These are phyloP conservation scores for Puffinus mauretanicus DNA, from an alignment of 2,113 vertebrate genomes.

Conservation along the genomic window DNA sequence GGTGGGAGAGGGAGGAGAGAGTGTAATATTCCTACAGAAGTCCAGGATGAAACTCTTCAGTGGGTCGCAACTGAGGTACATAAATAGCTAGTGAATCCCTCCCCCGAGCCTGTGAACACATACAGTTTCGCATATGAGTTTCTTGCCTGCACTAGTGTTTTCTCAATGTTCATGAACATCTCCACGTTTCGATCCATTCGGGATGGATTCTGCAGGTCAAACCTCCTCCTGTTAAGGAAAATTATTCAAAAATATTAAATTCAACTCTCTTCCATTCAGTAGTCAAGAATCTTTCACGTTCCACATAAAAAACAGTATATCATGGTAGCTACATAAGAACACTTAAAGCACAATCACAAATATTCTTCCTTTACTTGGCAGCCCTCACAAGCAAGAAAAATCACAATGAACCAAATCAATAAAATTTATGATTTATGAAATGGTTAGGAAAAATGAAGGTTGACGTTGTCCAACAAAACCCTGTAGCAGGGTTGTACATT, in stretches of 20 bases:
- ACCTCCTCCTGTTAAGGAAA: constrained; percentile 82
- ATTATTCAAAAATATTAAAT: background rate
- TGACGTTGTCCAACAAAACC: background rate
- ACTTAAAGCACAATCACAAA: background rate
- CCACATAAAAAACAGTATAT: background rate
- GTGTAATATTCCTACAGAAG: rapidly evolving
- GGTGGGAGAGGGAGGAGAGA: background rate
- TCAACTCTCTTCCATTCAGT: background rate
- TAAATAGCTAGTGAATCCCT: rapidly evolving
- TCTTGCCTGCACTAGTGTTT: constrained; percentile 92
- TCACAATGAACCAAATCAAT: background rate
- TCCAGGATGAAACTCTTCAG: background rate
- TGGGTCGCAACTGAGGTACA: background rate
- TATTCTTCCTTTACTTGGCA: background rate
- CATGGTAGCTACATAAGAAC: background rate
- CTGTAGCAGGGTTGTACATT: background rate
- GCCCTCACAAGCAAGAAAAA: background rate
- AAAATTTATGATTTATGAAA: background rate
- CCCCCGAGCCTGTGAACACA: rapidly evolving
- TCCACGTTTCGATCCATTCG: constrained; percentile 98
- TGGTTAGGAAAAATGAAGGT: background rate
- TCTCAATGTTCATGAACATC: constrained; percentile 99
- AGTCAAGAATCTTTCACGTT: background rate
- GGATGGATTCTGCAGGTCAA: constrained; percentile 97
- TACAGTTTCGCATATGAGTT: rapidly evolving